These are phyloP conservation scores for Leptopilina boulardi DNA, from an alignment of 1,140 invertebrate genomes.

Conservation along the genomic window DNA sequence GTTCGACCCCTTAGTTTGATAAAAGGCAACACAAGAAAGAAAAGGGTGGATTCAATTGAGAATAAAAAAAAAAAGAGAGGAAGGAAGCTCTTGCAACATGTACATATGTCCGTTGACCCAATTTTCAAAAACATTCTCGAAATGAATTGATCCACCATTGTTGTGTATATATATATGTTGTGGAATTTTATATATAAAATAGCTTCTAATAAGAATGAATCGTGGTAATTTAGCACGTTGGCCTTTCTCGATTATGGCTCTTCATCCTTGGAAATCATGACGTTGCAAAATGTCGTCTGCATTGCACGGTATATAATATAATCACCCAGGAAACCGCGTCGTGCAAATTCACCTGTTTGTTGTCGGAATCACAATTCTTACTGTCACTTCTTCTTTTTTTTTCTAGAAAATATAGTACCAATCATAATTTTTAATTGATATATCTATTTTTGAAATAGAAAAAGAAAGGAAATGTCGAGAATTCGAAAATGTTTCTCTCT, in stretches of 20 bases:
- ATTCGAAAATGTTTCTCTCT: no score
- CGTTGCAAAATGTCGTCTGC: conserved; percentile 29
- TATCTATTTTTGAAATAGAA: no score
- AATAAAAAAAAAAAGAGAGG: neutral
- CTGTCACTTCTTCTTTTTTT: neutral
- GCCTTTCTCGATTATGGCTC: conserved; percentile 29
- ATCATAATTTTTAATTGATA: neutral
- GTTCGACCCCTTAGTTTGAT: neutral
- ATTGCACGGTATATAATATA: conserved; percentile 10
- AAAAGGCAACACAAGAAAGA: neutral
- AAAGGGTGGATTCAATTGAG: conserved; percentile 15
- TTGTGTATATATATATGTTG: no score
- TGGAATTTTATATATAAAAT: neutral
- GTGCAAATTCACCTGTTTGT: conserved; percentile 25
- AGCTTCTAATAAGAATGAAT: neutral
- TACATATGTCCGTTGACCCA: conserved; percentile 18
- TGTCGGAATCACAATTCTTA: neutral
- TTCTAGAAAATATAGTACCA: neutral
- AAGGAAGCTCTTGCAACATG: neutral
- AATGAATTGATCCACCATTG: neutral
- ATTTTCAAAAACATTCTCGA: conserved; percentile 1
- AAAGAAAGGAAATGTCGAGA: no score
- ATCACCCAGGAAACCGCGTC: conserved; percentile 6
- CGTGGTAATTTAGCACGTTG: conserved; percentile 13
- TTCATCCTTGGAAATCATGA: conserved; percentile 28